Base-by-base conservation (phyloP, 2,797 vertebrate genomes). In the Siniperca undulata region DNA sequence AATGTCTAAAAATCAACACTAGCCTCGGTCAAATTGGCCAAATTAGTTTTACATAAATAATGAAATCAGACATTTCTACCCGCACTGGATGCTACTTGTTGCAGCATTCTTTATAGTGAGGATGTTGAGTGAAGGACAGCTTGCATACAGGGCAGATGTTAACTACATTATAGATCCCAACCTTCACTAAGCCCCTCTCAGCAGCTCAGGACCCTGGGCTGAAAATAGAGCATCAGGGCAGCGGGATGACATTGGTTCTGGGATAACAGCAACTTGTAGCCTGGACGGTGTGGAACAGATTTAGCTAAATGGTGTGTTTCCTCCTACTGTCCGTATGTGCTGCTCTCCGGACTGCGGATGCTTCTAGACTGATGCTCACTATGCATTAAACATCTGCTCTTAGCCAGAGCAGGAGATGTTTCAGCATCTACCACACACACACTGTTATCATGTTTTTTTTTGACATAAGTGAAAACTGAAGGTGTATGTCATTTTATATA, bases 121-220 rank as follows among this genome's bases (percentile, higher is more conserved):
- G 60, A 85, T 83, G 74, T 16, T 59, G 78, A 84, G 77, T 24
- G 80, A 89, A 78, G 73, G 66, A 70, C 81, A 62, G 84, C 86
- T 84, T 88, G 80, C 69, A 86, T 67, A 82, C 77, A 70, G 81
- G 91, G 91, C 93, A 94, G 89, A 95, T 95, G 91, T 94, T 94
- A 94, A 93, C 93, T 92, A 93, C 89, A 93, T 95, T 93, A 93
- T 86, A 86, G 90, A 93, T 92, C 86, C 88, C 86, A 89, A 88
- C 91, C 88, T 91, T 86, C 78, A 81, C 91, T 95, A 94, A 95
- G 92, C 93, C 88, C 88, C 92, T 95, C 90, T 95, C 93, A 93
- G 91, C 93, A 94, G 93, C 92, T 96, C 92, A 93, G 90, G 91
- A 93, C 91, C 81, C 86, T n/a, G 83, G 88, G 88, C 91, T 94